phyloP scores from a whole-genome alignment of 2,113 vertebrate genomes.

The Nannospalax galili region DNA sequence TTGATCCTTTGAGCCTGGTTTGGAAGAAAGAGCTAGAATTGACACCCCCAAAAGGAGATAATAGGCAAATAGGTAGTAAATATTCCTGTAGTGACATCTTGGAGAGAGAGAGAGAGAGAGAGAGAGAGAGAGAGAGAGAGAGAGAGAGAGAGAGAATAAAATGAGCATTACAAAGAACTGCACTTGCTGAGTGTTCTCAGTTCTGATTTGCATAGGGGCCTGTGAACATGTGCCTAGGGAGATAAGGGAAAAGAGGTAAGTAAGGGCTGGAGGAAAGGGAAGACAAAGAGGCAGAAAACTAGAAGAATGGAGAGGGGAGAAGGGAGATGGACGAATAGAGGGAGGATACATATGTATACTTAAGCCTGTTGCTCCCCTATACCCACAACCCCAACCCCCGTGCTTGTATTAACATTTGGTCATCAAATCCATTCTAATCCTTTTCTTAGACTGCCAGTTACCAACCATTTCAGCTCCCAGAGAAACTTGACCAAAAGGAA shows the following conservation, averaged over 20 bases:
- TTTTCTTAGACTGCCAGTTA: neutral
- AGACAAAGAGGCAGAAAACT: neutral
- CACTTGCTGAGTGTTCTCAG: neutral
- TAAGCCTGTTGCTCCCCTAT: neutral
- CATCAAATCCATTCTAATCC: neutral
- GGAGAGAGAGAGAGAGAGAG: neutral
- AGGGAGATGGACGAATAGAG: neutral
- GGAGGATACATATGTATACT: neutral
- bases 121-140: neutral
- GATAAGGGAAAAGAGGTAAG: rapidly evolving
- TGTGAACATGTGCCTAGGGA: neutral
- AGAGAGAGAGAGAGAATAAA: neutral
- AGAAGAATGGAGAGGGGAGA: no score
- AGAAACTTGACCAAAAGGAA: neutral
- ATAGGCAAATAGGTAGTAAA: slow-evolving; percentile 32
- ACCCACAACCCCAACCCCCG: neutral
- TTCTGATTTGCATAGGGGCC: slow-evolving; percentile 15
- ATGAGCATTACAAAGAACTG: neutral
- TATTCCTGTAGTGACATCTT: slow-evolving; percentile 3
- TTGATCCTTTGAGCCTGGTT: slow-evolving; percentile 42
- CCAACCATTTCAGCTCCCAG: neutral
- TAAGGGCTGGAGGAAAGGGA: no score
- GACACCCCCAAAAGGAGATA: neutral
- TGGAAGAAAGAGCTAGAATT: neutral
- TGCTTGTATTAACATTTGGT: neutral